These are phyloP conservation scores for Erynnis tages DNA, from an alignment of 2,888 invertebrate species.

Conservation along the genomic window DNA sequence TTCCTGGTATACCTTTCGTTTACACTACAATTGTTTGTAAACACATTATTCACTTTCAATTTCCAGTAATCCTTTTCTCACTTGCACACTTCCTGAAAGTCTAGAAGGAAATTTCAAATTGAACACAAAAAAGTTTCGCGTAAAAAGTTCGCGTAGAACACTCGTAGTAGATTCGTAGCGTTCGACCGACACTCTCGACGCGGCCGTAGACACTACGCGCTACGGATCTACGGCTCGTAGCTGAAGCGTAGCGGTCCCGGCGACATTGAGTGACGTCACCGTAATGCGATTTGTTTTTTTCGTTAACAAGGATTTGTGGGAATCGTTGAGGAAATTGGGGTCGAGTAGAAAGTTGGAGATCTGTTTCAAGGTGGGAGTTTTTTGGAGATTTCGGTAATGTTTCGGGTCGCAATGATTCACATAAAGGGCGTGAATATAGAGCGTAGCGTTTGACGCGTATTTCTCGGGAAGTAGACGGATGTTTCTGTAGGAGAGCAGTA, in stretches of 20 bases:
- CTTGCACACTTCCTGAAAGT: no score
- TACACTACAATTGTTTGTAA: no score
- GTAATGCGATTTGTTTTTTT: conserved; percentile 25
- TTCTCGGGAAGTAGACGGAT: no score
- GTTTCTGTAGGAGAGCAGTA: no score
- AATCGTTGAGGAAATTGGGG: conserved; percentile 10
- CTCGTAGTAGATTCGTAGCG: conserved; percentile 43
- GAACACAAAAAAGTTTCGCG: no score
- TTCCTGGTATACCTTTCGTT: no score
- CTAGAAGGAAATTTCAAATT: no score
- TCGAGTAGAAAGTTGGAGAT: conserved; percentile 4
- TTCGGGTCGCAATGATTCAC: background rate
- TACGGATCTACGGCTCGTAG: conserved; percentile 46
- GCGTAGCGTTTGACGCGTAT: no score
- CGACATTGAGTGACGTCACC: conserved; percentile 53
- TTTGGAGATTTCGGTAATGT: background rate
- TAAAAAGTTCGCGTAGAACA: conserved; percentile 34
- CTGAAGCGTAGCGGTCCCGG: conserved; percentile 49
- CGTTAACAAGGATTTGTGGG: conserved; percentile 22
- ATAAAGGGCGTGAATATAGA: no score
- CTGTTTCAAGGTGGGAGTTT: background rate
- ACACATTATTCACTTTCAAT: no score
- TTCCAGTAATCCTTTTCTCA: no score
- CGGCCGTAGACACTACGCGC: conserved; percentile 68
- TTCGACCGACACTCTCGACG: conserved; percentile 57